Evolutionary conservation across 2,888 invertebrate genomes (phyloP).

Genomic region (Neoaliturus tenellus): DNA sequence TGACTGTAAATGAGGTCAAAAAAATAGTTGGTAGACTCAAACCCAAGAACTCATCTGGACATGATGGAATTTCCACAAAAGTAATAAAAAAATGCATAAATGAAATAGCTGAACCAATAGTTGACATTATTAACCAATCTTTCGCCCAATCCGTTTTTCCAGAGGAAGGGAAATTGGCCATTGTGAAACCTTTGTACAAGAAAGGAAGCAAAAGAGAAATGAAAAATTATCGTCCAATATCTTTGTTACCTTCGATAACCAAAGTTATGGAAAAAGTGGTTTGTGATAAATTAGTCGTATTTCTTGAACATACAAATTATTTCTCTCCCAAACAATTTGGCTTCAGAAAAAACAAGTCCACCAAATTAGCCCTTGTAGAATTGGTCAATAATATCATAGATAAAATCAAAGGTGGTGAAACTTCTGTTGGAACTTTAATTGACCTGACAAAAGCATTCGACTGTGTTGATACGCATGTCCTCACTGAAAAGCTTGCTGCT

Average conservation of each 20-base stretch:
- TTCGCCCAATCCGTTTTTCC: background rate
- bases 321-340: too few relatives aligned
- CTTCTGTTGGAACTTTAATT: background rate
- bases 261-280: background rate
- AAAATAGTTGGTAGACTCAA: too few relatives aligned
- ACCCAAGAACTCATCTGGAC: too few relatives aligned
- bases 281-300: background rate
- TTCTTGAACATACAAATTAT: background rate
- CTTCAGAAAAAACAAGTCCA: too few relatives aligned
- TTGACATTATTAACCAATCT: background rate
- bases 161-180: background rate
- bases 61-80: too few relatives aligned
- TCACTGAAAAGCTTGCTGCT: background rate
- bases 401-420: background rate
- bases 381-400: background rate
- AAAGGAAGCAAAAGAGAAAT: background rate
- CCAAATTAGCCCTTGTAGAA: background rate
- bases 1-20: too few relatives aligned
- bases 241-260: background rate
- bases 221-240: background rate
- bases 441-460: background rate
- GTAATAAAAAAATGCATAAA: too few relatives aligned
- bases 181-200: background rate
- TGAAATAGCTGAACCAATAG: background rate
- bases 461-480: background rate